These are phyloP conservation scores for Lasioglossum pauxillum DNA, from an alignment of 2,888 invertebrate genomes.

Conservation along the genomic window DNA sequence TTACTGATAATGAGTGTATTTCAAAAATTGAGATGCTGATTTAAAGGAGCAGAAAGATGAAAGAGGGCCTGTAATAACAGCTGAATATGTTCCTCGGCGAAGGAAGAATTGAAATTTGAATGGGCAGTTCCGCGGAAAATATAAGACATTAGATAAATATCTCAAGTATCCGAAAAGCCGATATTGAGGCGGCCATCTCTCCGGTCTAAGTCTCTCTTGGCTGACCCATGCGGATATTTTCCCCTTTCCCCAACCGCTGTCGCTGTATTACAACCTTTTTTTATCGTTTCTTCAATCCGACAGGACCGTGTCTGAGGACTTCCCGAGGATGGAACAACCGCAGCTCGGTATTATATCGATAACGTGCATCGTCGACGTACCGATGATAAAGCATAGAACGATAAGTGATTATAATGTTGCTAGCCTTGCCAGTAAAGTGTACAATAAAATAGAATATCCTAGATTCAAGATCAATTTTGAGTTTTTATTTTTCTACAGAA, in stretches of 20 bases:
- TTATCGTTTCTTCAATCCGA: conserved; percentile 60
- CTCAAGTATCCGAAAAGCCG: conserved; percentile 82
- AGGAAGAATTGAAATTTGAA: conserved; percentile 74
- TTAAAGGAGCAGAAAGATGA: neutral
- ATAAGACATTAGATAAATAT: conserved; percentile 83
- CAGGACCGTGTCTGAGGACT: conserved; percentile 46
- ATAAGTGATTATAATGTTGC: neutral
- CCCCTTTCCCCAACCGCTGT: conserved; percentile 66
- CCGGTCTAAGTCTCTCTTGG: conserved; percentile 83
- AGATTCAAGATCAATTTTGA: neutral
- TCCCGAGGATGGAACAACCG: conserved; percentile 32
- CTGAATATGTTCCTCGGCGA: conserved; percentile 25
- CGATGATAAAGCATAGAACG: neutral
- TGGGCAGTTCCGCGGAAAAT: conserved; percentile 81
- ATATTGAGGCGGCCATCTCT: conserved; percentile 81
- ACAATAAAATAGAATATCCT: neutral
- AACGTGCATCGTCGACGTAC: conserved; percentile 8
- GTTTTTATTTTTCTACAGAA: neutral
- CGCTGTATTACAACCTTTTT: conserved; percentile 63
- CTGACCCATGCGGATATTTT: conserved; percentile 85
- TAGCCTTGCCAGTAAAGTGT: neutral
- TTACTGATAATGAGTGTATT: neutral
- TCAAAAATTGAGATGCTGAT: neutral
- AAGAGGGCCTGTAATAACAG: neutral
- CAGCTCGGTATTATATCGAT: conserved; percentile 51